phyloP scores from a whole-genome alignment of 2,113 vertebrate genomes.

The Equus przewalskii region DNA sequence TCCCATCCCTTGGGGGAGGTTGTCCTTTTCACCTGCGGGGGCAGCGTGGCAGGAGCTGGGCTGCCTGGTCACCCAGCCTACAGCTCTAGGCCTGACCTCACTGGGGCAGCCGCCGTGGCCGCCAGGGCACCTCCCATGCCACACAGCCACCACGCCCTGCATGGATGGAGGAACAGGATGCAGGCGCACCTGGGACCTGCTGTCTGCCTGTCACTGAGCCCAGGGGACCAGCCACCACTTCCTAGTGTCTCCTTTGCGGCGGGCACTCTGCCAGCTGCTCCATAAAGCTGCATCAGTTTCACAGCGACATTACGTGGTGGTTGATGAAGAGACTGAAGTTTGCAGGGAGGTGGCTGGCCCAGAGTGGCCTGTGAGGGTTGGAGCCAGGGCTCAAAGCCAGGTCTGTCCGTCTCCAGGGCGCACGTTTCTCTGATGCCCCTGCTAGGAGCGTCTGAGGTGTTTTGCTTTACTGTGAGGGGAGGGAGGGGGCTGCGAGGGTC shows the following conservation, averaged over 20 bases:
- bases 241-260: background rate
- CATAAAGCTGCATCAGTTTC: rapidly evolving
- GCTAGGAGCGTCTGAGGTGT: rapidly evolving
- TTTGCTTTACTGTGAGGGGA: too few relatives aligned
- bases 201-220: rapidly evolving
- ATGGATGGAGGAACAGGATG: background rate
- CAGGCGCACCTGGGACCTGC: rapidly evolving
- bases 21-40: background rate
- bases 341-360: background rate
- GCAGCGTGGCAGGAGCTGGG: background rate
- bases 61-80: background rate
- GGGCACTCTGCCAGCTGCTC: too few relatives aligned
- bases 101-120: background rate
- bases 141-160: rapidly evolving
- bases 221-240: rapidly evolving
- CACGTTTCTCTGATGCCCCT: rapidly evolving
- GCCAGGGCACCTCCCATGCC: background rate
- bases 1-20: background rate
- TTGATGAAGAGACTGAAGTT: background rate
- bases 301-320: rapidly evolving
- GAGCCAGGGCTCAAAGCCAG: background rate
- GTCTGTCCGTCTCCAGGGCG: background rate
- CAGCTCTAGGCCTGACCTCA: background rate
- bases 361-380: background rate
- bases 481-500: background rate